Evolutionary conservation across 1,140 invertebrate genomes (phyloP), one percentile per base, ranked within the genome.

Genomic region (Saccostrea echinata): DNA sequence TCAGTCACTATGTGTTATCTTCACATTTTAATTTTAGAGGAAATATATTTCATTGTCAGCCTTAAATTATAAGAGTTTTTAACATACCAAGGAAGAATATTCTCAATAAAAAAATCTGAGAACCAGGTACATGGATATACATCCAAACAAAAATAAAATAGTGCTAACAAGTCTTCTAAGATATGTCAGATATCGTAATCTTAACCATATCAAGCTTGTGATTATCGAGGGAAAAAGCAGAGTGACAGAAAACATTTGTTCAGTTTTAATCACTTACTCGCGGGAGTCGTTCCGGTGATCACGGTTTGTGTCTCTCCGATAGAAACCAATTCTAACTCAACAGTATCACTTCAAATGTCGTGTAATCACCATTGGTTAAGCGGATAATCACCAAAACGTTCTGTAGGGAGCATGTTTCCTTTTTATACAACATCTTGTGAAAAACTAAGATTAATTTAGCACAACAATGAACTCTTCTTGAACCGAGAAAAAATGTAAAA

Each of bases 191-290:
- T 13, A 33, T 76, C 30, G 27, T 27, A 16, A 33, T 3, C 16
- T 12, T 33, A 27, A 76, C 16, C 68, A 33, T 76, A 24, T 68
- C n/a, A 24, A 6, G 68, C 33, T 30, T 33, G 68, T 16, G 27
- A 30, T 13, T 33, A 11, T 13, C 68, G 27, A 76, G 27, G 16
- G 68, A 30, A 9, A 30, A 24, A 16, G 2, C 1, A 27, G 27
- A 35, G 12, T 76, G 68, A 76, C 68, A 30, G 68, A 13, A n/a
- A n/a, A 30, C 68, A 76, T 76, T 71, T 76, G 68, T 76, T 76
- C 68, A 3, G 11, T 33, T 27, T 30, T 27, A 30, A 33, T 76
- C 27, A 76, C 30, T 30, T 13, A 6, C 68, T 76, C 68, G 12
- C 3, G 30, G 24, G 68, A 76, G 24, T 33, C 68, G n/a, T 68